These are phyloP conservation scores for Notothenia coriiceps DNA, from an alignment of 2,113 vertebrate genomes.

Conservation along the genomic window DNA sequence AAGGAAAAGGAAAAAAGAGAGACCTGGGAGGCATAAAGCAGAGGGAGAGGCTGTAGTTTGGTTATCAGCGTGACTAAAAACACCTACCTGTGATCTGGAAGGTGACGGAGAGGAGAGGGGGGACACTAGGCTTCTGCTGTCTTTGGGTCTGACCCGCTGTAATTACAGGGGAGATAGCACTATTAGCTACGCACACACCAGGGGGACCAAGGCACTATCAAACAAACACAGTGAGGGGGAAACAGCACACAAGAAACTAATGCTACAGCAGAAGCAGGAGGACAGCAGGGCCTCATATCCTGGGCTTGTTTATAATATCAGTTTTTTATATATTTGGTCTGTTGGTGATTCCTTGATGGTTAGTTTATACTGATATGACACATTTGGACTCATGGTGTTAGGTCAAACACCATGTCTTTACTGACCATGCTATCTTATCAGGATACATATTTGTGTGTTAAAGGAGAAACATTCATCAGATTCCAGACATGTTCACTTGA, in stretches of 20 bases:
- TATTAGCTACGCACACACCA: slow-evolving; percentile 71
- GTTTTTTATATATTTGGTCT: not conserved
- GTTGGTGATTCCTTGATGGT: slow-evolving; percentile 11
- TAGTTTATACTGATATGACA: slow-evolving; percentile 3
- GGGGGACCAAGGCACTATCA: slow-evolving; percentile 41
- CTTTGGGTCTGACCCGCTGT: slow-evolving; percentile 90
- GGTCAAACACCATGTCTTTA: not conserved
- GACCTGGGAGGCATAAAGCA: not conserved
- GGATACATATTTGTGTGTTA: not conserved
- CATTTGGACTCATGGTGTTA: not conserved
- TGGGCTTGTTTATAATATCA: slow-evolving; percentile 12
- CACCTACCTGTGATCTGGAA: slow-evolving; percentile 93
- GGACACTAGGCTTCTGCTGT: slow-evolving; percentile 87
- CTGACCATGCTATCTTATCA: not conserved
- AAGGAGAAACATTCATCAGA: not conserved
- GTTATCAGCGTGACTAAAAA: slow-evolving; percentile 58
- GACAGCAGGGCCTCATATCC: slow-evolving; percentile 2
- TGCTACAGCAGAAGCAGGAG: slow-evolving; percentile 5
- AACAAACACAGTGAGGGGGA: slow-evolving; percentile 31
- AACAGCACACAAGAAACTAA: slow-evolving; percentile 16
- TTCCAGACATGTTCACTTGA: not conserved
- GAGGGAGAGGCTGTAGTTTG: not conserved
- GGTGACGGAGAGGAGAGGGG: slow-evolving; percentile 90
- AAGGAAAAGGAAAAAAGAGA: not conserved
- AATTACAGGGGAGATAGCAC: slow-evolving; percentile 87